Evolutionary conservation across 2,113 vertebrate species (phyloP), one percentile per base, ranked within the genome.

Genomic region (Forbesichthys agassizii): DNA sequence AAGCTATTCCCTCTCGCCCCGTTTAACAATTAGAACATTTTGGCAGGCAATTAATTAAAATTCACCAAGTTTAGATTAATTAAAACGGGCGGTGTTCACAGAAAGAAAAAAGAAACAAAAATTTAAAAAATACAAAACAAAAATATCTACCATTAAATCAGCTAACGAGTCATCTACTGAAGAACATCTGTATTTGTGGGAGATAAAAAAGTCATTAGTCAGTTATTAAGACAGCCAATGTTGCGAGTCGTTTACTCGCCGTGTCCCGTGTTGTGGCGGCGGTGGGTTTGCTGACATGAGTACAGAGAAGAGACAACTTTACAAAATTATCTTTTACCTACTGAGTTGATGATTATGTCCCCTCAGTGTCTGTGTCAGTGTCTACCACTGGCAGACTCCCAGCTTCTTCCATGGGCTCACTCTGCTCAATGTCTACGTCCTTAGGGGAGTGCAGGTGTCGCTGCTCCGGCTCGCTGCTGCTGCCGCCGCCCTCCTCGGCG

Each of bases 241-340:
- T 95, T 95, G 94, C 92, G 84, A 93, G 92, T 92, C 94, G 81
- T 79, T 86, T 77, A 27, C 53, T 82, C 77, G 75, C 79, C 94
- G 78, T 94, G 95, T 96, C 96, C 96, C 93, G 94, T 95, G 95
- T 94, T 94, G 94, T 95, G 93, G 93, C 12, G 58, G 92, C 94
- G 92, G 20, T 20, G 20, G 20, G 93, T 93, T 95, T 94, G 95
- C 93, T 94, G 94, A 95, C 91, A 94, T 94, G 94, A 96, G 94
- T 95, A 98, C 96, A 98, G 95, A 97, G 95, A 97, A 91, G 86
- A 90, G 95, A 96, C 96, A 98, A 97, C 97, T 99, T 95, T 98
- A 98, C 96, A 98, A 98, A 99, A 99, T 96, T 95, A 96, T 97
- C 96, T 96, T 95, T 98, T 99, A 99, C 96, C 97, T 99, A 98